These are phyloP conservation scores for Rhipidura dahli DNA, from an alignment of 2,113 vertebrate species.

Conservation along the genomic window DNA sequence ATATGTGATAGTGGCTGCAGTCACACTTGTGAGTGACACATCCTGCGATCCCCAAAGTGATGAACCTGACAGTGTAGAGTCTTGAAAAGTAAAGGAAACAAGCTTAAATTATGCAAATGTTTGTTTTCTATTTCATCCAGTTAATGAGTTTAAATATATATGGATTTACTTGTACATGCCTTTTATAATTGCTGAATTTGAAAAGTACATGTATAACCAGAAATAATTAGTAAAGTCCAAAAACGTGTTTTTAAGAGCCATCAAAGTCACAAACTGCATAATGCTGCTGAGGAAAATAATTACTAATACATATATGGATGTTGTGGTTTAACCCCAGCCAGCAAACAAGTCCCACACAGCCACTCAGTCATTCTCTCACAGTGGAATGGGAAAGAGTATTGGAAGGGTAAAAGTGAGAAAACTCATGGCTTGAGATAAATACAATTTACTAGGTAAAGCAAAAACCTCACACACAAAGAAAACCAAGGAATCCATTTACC, in stretches of 20 bases:
- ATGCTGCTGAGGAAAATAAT: background rate
- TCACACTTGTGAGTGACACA: background rate
- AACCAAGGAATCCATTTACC: background rate
- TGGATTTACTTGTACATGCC: background rate
- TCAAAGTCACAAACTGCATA: background rate
- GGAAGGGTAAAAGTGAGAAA: background rate
- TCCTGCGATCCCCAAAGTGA: background rate
- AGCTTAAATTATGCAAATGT: background rate
- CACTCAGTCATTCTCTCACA: background rate
- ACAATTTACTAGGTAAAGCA: background rate
- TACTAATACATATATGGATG: background rate
- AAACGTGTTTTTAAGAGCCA: background rate
- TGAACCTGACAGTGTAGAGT: background rate
- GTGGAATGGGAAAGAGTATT: background rate
- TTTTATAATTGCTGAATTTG: background rate
- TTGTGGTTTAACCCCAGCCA: background rate
- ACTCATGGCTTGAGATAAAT: background rate
- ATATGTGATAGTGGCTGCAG: background rate
- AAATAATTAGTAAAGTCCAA: background rate
- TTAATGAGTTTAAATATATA: background rate
- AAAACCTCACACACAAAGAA: background rate
- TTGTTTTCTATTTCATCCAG: background rate
- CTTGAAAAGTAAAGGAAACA: background rate
- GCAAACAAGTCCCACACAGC: background rate
- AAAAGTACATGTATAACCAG: background rate